Percentiles rank a stretch among this genome's conserved stretches.
Conservation (phyloP, 2,797 vertebrate genomes). For the Diglossa cyanea region DNA sequence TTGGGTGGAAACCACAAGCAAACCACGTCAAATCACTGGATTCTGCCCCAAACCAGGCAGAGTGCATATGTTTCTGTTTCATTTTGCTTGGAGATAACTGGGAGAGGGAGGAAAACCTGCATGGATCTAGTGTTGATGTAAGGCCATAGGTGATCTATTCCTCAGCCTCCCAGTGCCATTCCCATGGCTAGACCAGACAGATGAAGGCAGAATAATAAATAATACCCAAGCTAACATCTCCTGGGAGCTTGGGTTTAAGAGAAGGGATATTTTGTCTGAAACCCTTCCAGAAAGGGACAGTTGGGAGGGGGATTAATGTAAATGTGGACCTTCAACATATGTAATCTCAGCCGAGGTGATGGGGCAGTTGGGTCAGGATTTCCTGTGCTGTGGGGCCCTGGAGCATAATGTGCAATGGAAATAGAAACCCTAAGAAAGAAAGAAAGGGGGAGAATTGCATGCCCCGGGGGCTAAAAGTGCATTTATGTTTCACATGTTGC, state of each 20-base stretch:
- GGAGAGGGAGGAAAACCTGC: neutral
- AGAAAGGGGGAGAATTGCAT: neutral
- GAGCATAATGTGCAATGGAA: neutral
- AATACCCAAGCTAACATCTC: neutral
- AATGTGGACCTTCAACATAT: neutral
- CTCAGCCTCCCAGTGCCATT: neutral
- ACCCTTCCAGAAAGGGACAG: neutral
- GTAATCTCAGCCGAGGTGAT: neutral
- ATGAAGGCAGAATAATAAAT: neutral
- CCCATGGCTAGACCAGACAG: neutral
- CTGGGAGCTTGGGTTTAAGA: neutral
- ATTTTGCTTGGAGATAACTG: neutral
- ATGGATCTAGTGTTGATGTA: neutral
- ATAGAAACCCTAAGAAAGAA: neutral
- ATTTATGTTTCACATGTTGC: neutral
- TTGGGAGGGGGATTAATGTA: neutral
- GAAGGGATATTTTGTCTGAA: neutral
- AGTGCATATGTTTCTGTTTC: neutral
- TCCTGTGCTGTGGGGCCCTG: neutral
- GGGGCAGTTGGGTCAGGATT: neutral
- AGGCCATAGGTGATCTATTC: neutral
- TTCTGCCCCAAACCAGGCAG: conserved; percentile 6
- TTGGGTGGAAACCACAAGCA: conserved; percentile 47
- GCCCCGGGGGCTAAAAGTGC: neutral
- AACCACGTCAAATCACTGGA: neutral